Conservation (phyloP, 2,888 invertebrate genomes). For the Acrobasis suavella region DNA sequence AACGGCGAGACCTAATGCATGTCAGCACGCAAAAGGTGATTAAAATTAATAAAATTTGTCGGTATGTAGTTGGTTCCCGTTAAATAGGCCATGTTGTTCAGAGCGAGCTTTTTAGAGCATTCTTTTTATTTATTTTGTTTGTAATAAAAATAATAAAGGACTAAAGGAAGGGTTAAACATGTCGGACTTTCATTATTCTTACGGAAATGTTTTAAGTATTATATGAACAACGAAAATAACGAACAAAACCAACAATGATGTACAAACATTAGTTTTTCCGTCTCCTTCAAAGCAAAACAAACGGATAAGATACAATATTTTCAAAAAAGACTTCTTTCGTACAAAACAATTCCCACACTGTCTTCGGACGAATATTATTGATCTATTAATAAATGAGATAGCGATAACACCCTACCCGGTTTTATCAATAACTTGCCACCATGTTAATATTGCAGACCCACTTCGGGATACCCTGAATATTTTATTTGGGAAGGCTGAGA, state of each 20-base stretch:
- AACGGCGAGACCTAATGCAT: slow-evolving; percentile 70
- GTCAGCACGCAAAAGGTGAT: slow-evolving; percentile 74
- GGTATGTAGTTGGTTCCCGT: slow-evolving; percentile 36
- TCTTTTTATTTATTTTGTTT: no score
- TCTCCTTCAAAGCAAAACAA: background rate
- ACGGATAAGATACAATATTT: slow-evolving; percentile 4
- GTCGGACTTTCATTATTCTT: no score
- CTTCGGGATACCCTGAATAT: slow-evolving; percentile 73
- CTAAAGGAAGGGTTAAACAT: no score
- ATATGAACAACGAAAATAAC: no score
- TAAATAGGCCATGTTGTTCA: slow-evolving; percentile 42
- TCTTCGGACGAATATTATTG: background rate
- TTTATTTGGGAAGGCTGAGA: slow-evolving; percentile 75
- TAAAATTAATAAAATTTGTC: slow-evolving; percentile 80
- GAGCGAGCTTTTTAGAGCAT: slow-evolving; percentile 5
- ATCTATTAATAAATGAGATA: slow-evolving; percentile 9
- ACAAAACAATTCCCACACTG: slow-evolving; percentile 6
- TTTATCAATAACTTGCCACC: slow-evolving; percentile 20
- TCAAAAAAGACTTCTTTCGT: slow-evolving; percentile 3
- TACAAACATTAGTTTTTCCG: no score
- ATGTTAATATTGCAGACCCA: slow-evolving; percentile 19
- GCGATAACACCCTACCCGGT: background rate
- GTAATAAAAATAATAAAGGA: no score
- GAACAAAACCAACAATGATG: no score
- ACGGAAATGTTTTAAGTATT: no score